Evolutionary conservation across 2,113 vertebrate genomes (phyloP).

Genomic region (Sarotherodon lohbergeri): DNA sequence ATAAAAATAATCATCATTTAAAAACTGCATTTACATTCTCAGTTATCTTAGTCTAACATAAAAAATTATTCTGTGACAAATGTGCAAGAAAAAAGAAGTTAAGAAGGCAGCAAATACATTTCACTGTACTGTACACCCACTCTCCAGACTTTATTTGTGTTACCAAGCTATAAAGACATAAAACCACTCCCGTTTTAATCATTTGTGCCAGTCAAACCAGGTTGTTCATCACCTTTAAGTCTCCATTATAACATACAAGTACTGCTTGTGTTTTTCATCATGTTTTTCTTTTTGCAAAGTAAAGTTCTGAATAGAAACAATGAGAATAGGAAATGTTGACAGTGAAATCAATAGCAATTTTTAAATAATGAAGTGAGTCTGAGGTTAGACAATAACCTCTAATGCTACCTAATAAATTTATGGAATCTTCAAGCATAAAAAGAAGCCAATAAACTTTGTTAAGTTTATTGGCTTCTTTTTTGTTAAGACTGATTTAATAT

Average conservation of each 20-base stretch:
- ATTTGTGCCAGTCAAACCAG: slow-evolving; percentile 15
- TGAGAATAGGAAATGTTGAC: not conserved
- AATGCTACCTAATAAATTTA: not conserved
- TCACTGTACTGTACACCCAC: not conserved
- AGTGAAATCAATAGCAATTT: not conserved
- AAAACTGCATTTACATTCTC: not conserved
- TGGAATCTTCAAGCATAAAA: not conserved
- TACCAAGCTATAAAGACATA: not conserved
- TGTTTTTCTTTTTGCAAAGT: not conserved
- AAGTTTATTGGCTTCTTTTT: not conserved
- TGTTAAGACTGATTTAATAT: not conserved
- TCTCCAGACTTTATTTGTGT: not conserved
- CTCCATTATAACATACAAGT: not conserved
- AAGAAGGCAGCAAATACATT: not conserved
- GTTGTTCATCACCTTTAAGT: not conserved
- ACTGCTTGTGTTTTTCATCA: not conserved
- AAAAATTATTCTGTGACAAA: not conserved
- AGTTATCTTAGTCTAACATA: not conserved
- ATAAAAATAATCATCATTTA: not conserved
- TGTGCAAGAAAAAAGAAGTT: not conserved
- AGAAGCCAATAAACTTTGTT: not conserved
- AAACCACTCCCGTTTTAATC: slow-evolving; percentile 35
- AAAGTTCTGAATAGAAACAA: not conserved
- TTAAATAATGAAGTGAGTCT: not conserved
- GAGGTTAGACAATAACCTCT: not conserved